Evolutionary conservation across 2,797 vertebrate species (phyloP), one percentile per base, ranked within the genome.

Genomic region (Hyperoplus immaculatus): DNA sequence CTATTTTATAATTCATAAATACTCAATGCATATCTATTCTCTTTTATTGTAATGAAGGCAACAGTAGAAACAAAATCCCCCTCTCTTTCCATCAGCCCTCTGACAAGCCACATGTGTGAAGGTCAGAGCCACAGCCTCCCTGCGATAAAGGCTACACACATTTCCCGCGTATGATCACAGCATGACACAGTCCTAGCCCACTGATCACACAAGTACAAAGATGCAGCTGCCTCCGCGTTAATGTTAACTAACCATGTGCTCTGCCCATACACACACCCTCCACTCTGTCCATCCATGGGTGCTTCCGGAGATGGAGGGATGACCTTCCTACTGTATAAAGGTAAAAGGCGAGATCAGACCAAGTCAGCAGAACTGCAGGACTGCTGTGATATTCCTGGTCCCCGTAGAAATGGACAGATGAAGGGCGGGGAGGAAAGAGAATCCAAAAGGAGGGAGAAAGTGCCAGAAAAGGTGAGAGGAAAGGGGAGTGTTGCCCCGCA

Each of bases 181-280:
- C 51, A 84, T 78, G 84, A 86, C 64, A 76, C 15, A 15, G 81
- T 87, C 85, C 75, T 88, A 82, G 72, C 65, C 47, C 76, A 69
- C 75, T 86, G 83, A 87, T 76, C 73, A 80, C 61, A 58, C 76
- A 79, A 76, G 50, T 39, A 68, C 70, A 18, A 49, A 21, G 59
- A 81, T 69, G 89, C 89, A 91, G 87, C 88, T 88, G 87, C 80
- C 54, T 68, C 71, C 10, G 16, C 70, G 70, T 84, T 83, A 80
- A 85, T 83, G 75, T 80, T 88, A 89, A 91, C 88, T 60, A 89
- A 82, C 77, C 91, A 81, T 84, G 82, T 72, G 83, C 72, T 84
- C 72, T 66, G 62, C 63, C 66, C 8, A 39, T 18, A 66, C 55
- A 11, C 14, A 1, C 15, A 3, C 10, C 36, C 72, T 50, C 77